Percentiles rank a stretch among this genome's conserved stretches.
Conservation (phyloP, 2,113 vertebrate genomes). For the Crotalus helleri region DNA sequence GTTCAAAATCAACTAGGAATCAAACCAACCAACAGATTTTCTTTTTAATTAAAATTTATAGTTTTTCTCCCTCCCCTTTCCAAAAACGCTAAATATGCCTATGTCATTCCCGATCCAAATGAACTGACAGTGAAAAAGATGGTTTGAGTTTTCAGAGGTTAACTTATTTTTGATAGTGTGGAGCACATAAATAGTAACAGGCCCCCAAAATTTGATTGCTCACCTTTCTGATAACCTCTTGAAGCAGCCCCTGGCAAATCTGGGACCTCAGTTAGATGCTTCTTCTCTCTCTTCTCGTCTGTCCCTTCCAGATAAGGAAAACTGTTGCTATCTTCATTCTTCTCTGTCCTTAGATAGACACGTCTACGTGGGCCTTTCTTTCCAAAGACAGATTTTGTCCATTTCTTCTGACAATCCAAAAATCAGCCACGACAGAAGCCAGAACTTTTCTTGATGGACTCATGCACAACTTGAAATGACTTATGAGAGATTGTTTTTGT, state of each 20-base stretch:
- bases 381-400: neutral
- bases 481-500: neutral
- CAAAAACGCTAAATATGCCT: accelerated
- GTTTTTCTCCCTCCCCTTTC: neutral
- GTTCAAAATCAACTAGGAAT: neutral
- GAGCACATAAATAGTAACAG: neutral
- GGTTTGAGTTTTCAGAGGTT: neutral
- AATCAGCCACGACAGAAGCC: neutral
- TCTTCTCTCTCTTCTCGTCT: neutral
- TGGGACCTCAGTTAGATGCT: neutral
- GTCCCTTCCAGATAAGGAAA: neutral
- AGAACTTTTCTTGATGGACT: neutral
- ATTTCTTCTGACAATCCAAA: neutral
- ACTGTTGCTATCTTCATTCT: neutral
- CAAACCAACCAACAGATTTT: neutral
- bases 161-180: neutral
- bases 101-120: neutral
- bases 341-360: neutral
- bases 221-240: neutral
- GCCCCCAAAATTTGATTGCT: neutral
- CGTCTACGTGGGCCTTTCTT: neutral
- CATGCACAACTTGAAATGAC: neutral
- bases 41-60: neutral
- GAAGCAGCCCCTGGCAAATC: neutral
- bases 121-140: neutral